These are phyloP conservation scores for Xenopus borealis DNA, from an alignment of 2,113 vertebrate genomes.

Conservation along the genomic window DNA sequence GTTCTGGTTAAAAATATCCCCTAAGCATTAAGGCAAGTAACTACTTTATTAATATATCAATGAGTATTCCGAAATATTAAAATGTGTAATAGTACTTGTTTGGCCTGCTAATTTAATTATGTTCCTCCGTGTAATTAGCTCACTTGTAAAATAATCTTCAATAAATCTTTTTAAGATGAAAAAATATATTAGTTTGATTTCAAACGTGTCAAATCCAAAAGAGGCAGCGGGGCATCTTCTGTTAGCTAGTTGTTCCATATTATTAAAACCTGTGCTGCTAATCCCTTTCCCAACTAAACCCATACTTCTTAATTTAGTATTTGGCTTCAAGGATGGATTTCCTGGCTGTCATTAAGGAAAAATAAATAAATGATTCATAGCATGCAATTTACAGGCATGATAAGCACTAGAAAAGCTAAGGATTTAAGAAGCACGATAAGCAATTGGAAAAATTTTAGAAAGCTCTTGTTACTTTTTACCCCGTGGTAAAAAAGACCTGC, in stretches of 20 bases:
- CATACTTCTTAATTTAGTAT: not conserved
- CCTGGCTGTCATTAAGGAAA: not conserved
- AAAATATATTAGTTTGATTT: not conserved
- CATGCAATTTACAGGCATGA: not conserved
- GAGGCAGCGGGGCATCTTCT: not conserved
- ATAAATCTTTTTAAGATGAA: constrained; percentile 1
- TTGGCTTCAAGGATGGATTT: not conserved
- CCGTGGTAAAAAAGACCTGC: not conserved
- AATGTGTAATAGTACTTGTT: not conserved
- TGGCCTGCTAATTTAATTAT: not conserved
- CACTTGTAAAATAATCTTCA: not conserved
- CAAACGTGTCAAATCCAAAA: not conserved
- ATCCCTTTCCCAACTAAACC: not conserved
- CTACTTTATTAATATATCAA: not conserved
- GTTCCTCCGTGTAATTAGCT: not conserved
- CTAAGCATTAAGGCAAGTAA: not conserved
- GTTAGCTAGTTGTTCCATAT: not conserved
- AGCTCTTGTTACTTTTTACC: not conserved
- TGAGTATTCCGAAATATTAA: not conserved
- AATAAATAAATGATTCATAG: constrained; percentile 1
- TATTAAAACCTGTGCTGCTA: not conserved
- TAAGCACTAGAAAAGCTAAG: not conserved
- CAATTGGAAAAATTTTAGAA: not conserved
- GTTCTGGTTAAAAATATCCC: not conserved
- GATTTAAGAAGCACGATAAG: not conserved